Conservation (phyloP, 1,140 invertebrate genomes). For the Scaptodrosophila lebanonensis region DNA sequence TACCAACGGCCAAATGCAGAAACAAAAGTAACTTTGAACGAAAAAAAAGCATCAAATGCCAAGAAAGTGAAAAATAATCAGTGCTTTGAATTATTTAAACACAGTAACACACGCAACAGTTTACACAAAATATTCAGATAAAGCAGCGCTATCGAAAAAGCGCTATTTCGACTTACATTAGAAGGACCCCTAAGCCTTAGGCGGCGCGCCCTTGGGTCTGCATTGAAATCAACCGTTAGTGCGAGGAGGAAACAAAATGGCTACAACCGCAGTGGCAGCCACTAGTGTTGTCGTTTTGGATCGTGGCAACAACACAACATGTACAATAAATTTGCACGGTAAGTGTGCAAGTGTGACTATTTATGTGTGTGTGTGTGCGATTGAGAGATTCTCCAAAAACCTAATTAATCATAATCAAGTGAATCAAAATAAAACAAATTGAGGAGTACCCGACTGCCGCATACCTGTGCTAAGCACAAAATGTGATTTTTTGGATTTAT, state of each 20-base stretch:
- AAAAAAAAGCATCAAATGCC: background rate
- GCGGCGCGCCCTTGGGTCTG: no score
- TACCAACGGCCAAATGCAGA: no score
- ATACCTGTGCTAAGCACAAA: no score
- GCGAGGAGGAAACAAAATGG: constrained; percentile 48
- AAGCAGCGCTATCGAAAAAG: background rate
- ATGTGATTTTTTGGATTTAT: no score
- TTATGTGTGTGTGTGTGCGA: constrained; percentile 4
- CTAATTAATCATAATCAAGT: constrained; percentile 73
- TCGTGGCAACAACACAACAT: constrained; percentile 95
- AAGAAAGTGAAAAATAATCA: no score
- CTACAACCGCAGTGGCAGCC: constrained; percentile 85
- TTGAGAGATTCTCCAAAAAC: constrained; percentile 9
- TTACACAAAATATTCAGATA: constrained; percentile 14
- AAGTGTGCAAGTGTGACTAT: constrained; percentile 78
- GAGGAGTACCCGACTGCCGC: no score
- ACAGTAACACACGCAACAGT: constrained; percentile 24
- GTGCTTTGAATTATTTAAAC: no score
- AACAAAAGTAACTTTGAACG: background rate
- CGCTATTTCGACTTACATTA: no score
- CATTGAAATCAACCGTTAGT: constrained; percentile 37
- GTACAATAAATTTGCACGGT: constrained; percentile 96
- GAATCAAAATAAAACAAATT: constrained; percentile 26
- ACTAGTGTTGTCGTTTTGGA: constrained; percentile 95
- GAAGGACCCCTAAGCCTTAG: no score